Evolutionary conservation across 2,113 vertebrate genomes (phyloP), one percentile per base, ranked within the genome.

Genomic region (Puma concolor): DNA sequence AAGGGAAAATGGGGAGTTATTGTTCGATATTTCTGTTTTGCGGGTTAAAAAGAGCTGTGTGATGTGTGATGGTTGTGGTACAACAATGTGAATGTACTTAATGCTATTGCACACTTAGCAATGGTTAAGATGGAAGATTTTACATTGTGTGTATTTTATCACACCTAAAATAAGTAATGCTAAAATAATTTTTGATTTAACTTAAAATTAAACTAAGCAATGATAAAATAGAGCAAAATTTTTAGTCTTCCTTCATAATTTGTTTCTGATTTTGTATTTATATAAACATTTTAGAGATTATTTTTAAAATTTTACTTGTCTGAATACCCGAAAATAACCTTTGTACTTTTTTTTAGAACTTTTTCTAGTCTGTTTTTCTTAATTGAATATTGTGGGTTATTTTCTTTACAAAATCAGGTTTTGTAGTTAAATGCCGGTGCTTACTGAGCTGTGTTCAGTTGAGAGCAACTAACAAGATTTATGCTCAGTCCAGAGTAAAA

Each of bases 381-480:
- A 98, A 97, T 97, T 98, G 38, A 33, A 82, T 97, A 97, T 83
- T 97, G 76, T 92, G 95, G 96, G 88, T 95, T 88, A 66, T 97
- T 98, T 96, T 82, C 33, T 67, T 97, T 97, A 95, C 79, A 96
- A 64, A 88, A 89, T 97, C 50, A 96, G 48, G 81, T 85, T 52
- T 92, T 95, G 77, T 80, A 44, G n/a, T 89, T 97, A 97, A 97
- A 95, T 91, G 19, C 0, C 69, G 13, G 48, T 95, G 10, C 36
- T 93, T 98, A 74, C 48, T 98, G 89, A 91, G 69, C 74, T 93
- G 50, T 41, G 38, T 36, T 69, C 33, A 97, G 60, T 48, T 95
- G 44, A 96, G 16, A 97, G 31, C 1, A 52, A 60, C 48, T 79
- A 96, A 79, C 1, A 91, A 74, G 92, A 92, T 97, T 98, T 97